Evolutionary conservation across 2,888 invertebrate species (phyloP).

Genomic region (Linyphia triangularis): DNA sequence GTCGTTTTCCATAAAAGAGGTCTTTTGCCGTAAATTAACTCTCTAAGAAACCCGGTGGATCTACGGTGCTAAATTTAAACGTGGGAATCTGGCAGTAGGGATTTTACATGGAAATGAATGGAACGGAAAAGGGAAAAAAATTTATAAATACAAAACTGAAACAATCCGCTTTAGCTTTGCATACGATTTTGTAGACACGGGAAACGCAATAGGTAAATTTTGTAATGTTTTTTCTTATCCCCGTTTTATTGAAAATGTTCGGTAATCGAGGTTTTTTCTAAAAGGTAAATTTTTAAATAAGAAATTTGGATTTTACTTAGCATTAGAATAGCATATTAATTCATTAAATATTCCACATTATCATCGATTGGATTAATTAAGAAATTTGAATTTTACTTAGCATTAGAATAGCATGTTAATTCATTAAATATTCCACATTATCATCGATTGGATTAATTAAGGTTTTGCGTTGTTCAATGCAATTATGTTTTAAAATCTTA

Average conservation of each 20-base stretch:
- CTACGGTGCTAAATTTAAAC: constrained; percentile 66
- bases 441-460: too few relatives aligned
- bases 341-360: too few relatives aligned
- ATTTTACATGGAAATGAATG: constrained; percentile 30
- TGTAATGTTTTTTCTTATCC: neutral
- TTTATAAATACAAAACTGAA: constrained; percentile 51
- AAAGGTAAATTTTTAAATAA: neutral
- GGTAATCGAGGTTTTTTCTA: neutral
- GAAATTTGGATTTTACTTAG: neutral
- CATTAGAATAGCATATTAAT: too few relatives aligned
- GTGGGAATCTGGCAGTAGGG: constrained; percentile 59
- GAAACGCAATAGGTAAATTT: neutral
- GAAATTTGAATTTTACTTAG: too few relatives aligned
- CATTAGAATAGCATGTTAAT: too few relatives aligned
- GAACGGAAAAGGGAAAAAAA: constrained; percentile 15
- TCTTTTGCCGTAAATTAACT: constrained; percentile 62
- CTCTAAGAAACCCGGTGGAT: constrained; percentile 22
- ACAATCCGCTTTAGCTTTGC: constrained; percentile 30
- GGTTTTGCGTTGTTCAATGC: too few relatives aligned
- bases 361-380: too few relatives aligned
- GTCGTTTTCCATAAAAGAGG: constrained; percentile 9
- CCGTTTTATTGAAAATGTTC: neutral
- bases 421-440: too few relatives aligned
- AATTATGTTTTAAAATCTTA: too few relatives aligned
- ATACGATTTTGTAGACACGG: constrained; percentile 15